Percentiles rank a stretch among this genome's conserved stretches.
Evolutionary conservation across 2,888 invertebrate genomes (phyloP).

Genomic region (Nymphalis polychloros): DNA sequence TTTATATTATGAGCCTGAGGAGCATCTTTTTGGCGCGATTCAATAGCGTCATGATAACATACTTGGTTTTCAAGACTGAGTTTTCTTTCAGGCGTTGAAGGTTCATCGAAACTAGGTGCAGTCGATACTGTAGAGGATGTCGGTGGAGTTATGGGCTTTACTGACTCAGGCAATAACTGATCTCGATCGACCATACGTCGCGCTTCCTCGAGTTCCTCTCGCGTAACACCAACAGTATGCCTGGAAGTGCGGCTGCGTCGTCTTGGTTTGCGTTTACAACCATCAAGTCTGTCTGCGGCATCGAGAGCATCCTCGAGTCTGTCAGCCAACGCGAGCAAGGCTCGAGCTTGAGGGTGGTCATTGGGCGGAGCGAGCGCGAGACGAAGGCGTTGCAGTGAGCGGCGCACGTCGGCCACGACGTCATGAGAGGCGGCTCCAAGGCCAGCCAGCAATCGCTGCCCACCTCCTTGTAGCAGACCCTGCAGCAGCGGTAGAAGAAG

Average conservation of each 20-base stretch:
- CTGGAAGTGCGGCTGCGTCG: conserved; percentile 85
- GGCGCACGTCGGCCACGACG: conserved; percentile 88
- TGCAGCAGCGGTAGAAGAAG: conserved; percentile 86
- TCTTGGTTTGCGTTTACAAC: conserved; percentile 69
- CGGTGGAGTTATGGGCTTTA: conserved; percentile 42
- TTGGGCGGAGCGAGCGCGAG: conserved; percentile 84
- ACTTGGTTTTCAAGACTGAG: conserved; percentile 55
- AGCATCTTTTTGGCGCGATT: conserved; percentile 53
- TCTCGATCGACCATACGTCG: conserved; percentile 85
- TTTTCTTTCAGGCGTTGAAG: conserved; percentile 62
- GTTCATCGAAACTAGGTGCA: conserved; percentile 53
- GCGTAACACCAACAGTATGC: conserved; percentile 92
- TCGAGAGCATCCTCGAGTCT: conserved; percentile 84
- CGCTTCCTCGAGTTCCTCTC: conserved; percentile 90
- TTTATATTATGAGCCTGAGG: conserved; percentile 58
- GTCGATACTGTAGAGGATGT: conserved; percentile 65
- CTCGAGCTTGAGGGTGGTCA: conserved; percentile 78
- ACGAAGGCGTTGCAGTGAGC: conserved; percentile 88
- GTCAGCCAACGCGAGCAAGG: conserved; percentile 86
- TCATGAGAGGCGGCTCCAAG: conserved; percentile 81
- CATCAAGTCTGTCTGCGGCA: conserved; percentile 66
- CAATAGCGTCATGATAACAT: conserved; percentile 58
- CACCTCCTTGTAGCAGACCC: conserved; percentile 82
- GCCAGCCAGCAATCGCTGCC: conserved; percentile 67
- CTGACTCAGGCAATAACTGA: conserved; percentile 55